These are phyloP conservation scores for Idaea aversata DNA, from an alignment of 2,888 invertebrate species.

Conservation along the genomic window DNA sequence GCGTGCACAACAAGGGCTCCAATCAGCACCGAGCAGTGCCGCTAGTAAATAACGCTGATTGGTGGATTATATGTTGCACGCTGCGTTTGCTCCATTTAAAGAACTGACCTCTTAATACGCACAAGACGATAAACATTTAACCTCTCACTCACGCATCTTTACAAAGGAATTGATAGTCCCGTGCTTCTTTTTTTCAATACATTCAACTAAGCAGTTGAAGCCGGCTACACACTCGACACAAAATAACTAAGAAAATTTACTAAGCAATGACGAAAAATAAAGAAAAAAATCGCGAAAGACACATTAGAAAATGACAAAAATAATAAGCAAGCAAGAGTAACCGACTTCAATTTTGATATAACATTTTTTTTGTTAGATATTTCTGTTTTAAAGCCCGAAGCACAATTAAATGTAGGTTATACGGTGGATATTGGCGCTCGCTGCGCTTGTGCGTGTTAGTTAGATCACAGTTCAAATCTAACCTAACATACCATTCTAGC, in stretches of 20 bases:
- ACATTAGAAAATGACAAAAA: conserved; percentile 15
- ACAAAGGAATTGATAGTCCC: conserved; percentile 16
- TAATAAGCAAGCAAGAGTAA: conserved; percentile 32
- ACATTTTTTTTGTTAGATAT: conserved; percentile 23
- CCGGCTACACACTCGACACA: conserved; percentile 39
- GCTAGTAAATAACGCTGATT: neutral
- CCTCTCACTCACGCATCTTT: conserved; percentile 12
- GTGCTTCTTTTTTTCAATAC: conserved; percentile 24
- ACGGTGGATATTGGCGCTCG: too few relatives aligned
- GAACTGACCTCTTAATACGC: neutral
- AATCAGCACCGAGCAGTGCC: too few relatives aligned
- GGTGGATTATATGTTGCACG: neutral
- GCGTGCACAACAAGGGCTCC: neutral
- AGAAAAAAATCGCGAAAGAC: conserved; percentile 21
- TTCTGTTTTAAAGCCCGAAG: neutral
- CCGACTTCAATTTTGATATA: conserved; percentile 28
- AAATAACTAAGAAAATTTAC: conserved; percentile 6
- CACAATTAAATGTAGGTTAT: too few relatives aligned
- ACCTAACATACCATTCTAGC: too few relatives aligned
- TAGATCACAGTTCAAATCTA: too few relatives aligned
- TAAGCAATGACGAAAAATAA: conserved; percentile 6
- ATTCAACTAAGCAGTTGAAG: conserved; percentile 40
- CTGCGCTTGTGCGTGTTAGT: too few relatives aligned
- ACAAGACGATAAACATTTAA: neutral
- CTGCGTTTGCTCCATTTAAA: neutral